Conservation (phyloP, 2,888 invertebrate species). For the Patella depressa region DNA sequence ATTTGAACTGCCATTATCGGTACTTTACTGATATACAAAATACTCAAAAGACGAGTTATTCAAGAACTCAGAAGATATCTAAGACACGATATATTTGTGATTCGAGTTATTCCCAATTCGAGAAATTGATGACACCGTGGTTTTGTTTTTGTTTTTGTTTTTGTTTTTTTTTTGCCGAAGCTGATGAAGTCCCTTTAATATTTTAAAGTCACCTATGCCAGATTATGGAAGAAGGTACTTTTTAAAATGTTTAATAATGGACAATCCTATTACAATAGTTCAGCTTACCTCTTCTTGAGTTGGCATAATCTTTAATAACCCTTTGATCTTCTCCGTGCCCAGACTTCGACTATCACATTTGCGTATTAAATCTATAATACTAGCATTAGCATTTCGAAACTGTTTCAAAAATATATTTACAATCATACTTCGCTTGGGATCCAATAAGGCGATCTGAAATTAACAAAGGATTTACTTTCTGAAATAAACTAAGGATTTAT, state of each 20-base stretch:
- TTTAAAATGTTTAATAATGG: neutral
- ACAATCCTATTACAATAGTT: neutral
- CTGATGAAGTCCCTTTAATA: neutral
- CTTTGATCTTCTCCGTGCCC: constrained; percentile 72
- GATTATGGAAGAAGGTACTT: neutral
- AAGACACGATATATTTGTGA: too few relatives aligned
- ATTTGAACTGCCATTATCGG: too few relatives aligned
- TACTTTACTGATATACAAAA: too few relatives aligned
- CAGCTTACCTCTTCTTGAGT: constrained; percentile 71
- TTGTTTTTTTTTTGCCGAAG: too few relatives aligned
- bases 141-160: too few relatives aligned
- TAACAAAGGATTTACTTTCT: neutral
- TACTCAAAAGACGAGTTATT: too few relatives aligned
- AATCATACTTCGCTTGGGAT: constrained; percentile 70
- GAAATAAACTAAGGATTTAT: too few relatives aligned
- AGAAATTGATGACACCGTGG: too few relatives aligned
- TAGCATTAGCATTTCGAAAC: constrained; percentile 63
- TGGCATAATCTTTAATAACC: constrained; percentile 72
- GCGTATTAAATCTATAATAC: constrained; percentile 63
- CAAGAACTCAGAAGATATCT: too few relatives aligned
- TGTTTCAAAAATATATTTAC: constrained; percentile 70
- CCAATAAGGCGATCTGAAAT: constrained; percentile 66
- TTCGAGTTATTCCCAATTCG: too few relatives aligned
- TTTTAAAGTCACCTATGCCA: neutral
- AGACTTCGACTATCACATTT: constrained; percentile 60